Percentiles rank a stretch among this genome's conserved stretches.
Evolutionary conservation across 2,113 vertebrate species (phyloP).

Genomic region (Jacana jacana): DNA sequence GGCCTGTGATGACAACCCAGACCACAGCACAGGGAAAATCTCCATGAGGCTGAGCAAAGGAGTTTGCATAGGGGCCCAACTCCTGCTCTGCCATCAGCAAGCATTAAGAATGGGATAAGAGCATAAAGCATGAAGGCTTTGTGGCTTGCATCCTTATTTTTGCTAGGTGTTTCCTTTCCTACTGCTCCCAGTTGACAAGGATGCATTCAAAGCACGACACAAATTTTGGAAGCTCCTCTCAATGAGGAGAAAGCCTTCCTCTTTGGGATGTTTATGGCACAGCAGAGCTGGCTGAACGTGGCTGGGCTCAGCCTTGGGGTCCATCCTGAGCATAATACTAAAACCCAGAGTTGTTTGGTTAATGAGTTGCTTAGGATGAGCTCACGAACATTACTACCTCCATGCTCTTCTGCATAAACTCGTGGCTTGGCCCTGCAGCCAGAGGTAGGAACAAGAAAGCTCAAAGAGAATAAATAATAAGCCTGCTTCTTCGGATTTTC

Average conservation of each 20-base stretch:
- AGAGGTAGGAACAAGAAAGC: neutral
- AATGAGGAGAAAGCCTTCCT: neutral
- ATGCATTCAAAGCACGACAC: neutral
- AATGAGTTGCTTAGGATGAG: neutral
- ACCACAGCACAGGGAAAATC: neutral
- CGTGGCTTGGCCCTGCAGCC: neutral
- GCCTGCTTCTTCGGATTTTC: neutral
- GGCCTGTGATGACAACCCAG: fast-evolving
- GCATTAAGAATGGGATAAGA: neutral
- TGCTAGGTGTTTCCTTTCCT: neutral
- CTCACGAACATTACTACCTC: neutral
- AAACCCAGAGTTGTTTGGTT: neutral
- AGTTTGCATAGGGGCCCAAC: fast-evolving
- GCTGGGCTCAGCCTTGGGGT: neutral
- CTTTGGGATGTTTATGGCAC: neutral
- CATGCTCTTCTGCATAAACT: neutral
- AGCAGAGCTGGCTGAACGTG: neutral
- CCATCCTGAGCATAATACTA: neutral
- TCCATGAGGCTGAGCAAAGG: neutral
- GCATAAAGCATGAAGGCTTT: neutral
- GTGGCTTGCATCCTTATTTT: neutral
- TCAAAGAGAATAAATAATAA: neutral
- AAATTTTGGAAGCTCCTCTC: neutral
- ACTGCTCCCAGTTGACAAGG: neutral
- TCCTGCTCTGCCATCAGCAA: neutral